Evolutionary conservation across 1,140 invertebrate genomes (phyloP), one percentile per base, ranked within the genome.

Genomic region (Calliphora vicina): DNA sequence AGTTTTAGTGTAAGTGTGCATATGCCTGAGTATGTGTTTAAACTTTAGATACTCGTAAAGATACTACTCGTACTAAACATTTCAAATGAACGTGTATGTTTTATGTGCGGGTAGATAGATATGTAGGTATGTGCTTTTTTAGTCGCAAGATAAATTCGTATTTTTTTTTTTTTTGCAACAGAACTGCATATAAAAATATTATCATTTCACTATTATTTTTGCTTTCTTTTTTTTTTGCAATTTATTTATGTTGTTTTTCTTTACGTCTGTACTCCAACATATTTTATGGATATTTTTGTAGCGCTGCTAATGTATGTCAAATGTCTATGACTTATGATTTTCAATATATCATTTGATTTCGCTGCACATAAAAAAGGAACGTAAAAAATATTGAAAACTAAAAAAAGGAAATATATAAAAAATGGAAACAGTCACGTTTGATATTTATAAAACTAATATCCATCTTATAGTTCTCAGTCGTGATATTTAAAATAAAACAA

Each of bases 281-380:
- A 67, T 67, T 67, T 67, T 67, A 12, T 67, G 61, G 9, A 67
- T 67, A 67, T 67, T 67, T 67, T 67, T 67, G 61, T 23, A 25
- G 50, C 50, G 50, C 50, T 57, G 61, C 61, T 67, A 67, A 67
- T 67, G 61, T 67, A 67, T 67, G 61, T 25, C 61, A 67, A 67
- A 67, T 67, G 23, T 67, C 61, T 23, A 67, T 67, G 61, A 67
- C 61, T 67, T 67, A 67, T 67, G 61, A 67, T 67, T 25, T 23
- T 67, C 61, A 67, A 25, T 67, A 67, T 67, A 67, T 67, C n/a
- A 67, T 17, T 25, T 67, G 61, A 67, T 50, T 50, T 50, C 45
- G 45, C 17, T 35, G 10, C 6, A 35, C 35, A 35, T 35, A 35
- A 35, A 57, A 57, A 57, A n/a, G 6, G 50, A 57, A 57, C 35